Conservation (phyloP, 1,140 invertebrate genomes). For the Heliothis virescens region DNA sequence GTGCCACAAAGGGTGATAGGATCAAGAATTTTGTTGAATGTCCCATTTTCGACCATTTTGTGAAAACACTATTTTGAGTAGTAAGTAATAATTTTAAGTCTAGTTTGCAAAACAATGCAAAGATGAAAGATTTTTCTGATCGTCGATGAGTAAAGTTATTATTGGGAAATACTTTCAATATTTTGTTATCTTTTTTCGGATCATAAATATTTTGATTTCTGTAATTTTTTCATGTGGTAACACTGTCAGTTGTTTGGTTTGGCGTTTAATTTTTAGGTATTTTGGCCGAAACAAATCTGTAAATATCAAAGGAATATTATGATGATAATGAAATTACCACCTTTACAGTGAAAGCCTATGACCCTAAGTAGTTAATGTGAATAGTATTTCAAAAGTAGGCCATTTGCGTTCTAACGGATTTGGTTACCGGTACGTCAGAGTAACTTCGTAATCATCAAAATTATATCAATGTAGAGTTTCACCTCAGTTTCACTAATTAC, state of each 20-base stretch:
- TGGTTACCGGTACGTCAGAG: slow-evolving; percentile 85
- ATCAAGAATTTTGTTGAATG: too few species aligned
- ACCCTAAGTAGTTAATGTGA: slow-evolving; percentile 51
- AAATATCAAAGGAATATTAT: slow-evolving; percentile 69
- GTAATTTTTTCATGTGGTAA: slow-evolving; percentile 37
- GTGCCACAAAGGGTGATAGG: too few species aligned
- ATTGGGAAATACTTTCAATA: too few species aligned
- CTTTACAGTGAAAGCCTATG: slow-evolving; percentile 52
- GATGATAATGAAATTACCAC: slow-evolving; percentile 63
- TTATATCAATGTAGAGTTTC: slow-evolving; percentile 38
- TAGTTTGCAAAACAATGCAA: too few species aligned
- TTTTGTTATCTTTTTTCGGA: too few species aligned
- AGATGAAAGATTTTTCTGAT: too few species aligned
- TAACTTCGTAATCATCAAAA: slow-evolving; percentile 61
- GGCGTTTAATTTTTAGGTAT: slow-evolving; percentile 64
- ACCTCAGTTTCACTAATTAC: slow-evolving; percentile 30
- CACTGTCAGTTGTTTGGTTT: slow-evolving; percentile 63
- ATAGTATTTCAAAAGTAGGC: slow-evolving; percentile 77
- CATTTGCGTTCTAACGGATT: slow-evolving; percentile 67
- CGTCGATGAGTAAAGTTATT: too few species aligned
- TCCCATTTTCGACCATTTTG: too few species aligned
- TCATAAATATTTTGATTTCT: too few species aligned
- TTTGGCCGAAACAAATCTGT: slow-evolving; percentile 69
- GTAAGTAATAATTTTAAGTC: too few species aligned
- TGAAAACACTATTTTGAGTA: too few species aligned